Conservation (phyloP, 1,140 invertebrate genomes). For the Eumeta japonica region DNA sequence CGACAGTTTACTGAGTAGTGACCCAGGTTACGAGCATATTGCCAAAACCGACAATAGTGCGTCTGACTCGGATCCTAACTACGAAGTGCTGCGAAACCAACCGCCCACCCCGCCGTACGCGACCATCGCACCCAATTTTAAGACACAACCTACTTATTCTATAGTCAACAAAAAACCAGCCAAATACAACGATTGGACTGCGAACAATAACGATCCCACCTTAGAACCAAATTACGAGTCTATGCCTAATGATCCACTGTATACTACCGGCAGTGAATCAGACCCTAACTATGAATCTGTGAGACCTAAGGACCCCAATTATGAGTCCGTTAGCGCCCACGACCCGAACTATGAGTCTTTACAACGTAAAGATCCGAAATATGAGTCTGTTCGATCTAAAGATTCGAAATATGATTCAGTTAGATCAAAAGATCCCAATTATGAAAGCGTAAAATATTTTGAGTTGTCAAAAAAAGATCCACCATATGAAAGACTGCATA, state of each 20-base stretch:
- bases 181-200: conserved; percentile 39
- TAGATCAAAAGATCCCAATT: conserved; percentile 55
- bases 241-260: conserved; percentile 63
- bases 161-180: conserved; percentile 56
- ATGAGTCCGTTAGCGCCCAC: conserved; percentile 34
- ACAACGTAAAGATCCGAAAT: conserved; percentile 63
- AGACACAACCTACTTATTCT: conserved; percentile 54
- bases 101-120: conserved; percentile 51
- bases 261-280: conserved; percentile 68
- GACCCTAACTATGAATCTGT: conserved; percentile 74
- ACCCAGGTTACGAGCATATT: conserved; percentile 65
- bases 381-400: conserved; percentile 64
- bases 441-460: conserved; percentile 60
- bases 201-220: conserved; percentile 39
- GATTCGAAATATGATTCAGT: conserved; percentile 50
- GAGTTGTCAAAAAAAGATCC: conserved; percentile 51
- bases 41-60: conserved; percentile 54
- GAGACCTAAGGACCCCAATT: conserved; percentile 53
- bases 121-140: conserved; percentile 45
- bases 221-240: conserved; percentile 67
- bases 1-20: conserved; percentile 59
- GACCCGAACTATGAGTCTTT: conserved; percentile 49
- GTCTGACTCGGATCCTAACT: conserved; percentile 69
- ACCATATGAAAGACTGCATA: conserved; percentile 55
- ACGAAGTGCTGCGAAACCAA: conserved; percentile 65